Evolutionary conservation across 2,888 invertebrate genomes (phyloP), one percentile per base, ranked within the genome.

Genomic region (Ganaspis brasiliensis): DNA sequence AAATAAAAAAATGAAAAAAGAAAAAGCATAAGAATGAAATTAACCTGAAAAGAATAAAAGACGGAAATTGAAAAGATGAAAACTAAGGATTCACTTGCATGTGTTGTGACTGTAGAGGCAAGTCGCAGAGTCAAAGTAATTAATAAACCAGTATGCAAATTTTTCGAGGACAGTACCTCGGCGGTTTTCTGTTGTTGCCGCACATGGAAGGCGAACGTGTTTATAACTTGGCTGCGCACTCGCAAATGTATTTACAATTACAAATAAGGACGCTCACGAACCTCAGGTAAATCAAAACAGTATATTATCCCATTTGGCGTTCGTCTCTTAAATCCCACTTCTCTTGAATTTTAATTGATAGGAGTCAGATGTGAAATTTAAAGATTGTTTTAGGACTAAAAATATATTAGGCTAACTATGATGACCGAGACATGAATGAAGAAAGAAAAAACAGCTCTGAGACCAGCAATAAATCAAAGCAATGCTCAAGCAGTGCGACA

Each of bases 81-180:
- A n/a, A 67, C 24, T 67, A 26, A 73, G 67, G 57, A 73, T 31
- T 49, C 70, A 72, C 12, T 59, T 57, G 67, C 35, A 74, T 45
- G 45, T 21, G 40, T 21, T 21, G 21, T n/a, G 63, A 63, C 14
- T 63, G 24, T 63, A 40, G 21, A n/a, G 40, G 63, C 40, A 19
- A 24, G 45, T 45, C 45, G 9, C n/a, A 24, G 67, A 67, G 40
- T 67, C 40, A 45, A 67, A 81, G 85, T 86, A 88, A 88, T 88
- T 88, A 88, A 88, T 88, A 88, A 88, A 88, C 88, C 86, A 84
- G 88, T 88, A 88, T 88, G 88, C 82, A 84, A 88, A 88, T 88
- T 86, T 80, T 73, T 57, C 79, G 81, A 85, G 82, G 83, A 85
- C 82, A 81, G 83, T 87, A 83, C 79, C 75, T 67, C 77, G 80